Conservation (phyloP, 2,888 invertebrate species). For the Sisyra terminalis region DNA sequence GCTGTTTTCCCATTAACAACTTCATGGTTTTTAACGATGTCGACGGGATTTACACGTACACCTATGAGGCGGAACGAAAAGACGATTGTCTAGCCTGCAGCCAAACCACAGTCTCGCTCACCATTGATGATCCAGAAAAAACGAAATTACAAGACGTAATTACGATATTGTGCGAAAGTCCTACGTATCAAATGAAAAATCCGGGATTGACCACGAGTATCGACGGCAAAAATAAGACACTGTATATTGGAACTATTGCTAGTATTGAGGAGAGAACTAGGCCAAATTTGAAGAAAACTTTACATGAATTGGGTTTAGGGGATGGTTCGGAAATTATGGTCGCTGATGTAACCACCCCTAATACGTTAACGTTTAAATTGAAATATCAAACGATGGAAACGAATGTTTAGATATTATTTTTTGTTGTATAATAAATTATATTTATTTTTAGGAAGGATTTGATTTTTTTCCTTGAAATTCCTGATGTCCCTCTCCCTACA, state of each 20-base stretch:
- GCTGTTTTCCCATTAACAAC: conserved; percentile 79
- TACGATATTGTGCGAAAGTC: conserved; percentile 57
- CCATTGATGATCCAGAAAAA: conserved; percentile 41
- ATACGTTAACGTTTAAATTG: conserved; percentile 57
- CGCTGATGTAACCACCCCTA: conserved; percentile 82
- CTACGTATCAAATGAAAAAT: conserved; percentile 76
- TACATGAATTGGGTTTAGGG: conserved; percentile 67
- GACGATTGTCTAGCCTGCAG: conserved; percentile 80
- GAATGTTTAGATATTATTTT: too few relatives aligned
- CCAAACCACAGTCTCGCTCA: conserved; percentile 45
- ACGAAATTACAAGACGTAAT: conserved; percentile 69
- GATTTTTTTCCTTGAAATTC: too few relatives aligned
- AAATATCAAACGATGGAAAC: conserved; percentile 32
- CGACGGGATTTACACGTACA: conserved; percentile 91
- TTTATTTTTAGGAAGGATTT: too few relatives aligned
- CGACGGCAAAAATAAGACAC: conserved; percentile 72
- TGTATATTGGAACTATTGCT: conserved; percentile 84
- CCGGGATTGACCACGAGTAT: conserved; percentile 74
- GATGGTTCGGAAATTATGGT: conserved; percentile 80
- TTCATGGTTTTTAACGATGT: conserved; percentile 94
- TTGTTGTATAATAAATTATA: too few relatives aligned
- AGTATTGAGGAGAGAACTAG: conserved; percentile 83
- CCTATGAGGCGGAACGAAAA: conserved; percentile 82
- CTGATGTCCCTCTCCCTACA: too few relatives aligned
- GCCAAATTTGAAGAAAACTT: conserved; percentile 71